Percentiles rank a stretch among this genome's conserved stretches.
phyloP scores from a whole-genome alignment of 2,113 vertebrate genomes.

The Sclerurus mexicanus region DNA sequence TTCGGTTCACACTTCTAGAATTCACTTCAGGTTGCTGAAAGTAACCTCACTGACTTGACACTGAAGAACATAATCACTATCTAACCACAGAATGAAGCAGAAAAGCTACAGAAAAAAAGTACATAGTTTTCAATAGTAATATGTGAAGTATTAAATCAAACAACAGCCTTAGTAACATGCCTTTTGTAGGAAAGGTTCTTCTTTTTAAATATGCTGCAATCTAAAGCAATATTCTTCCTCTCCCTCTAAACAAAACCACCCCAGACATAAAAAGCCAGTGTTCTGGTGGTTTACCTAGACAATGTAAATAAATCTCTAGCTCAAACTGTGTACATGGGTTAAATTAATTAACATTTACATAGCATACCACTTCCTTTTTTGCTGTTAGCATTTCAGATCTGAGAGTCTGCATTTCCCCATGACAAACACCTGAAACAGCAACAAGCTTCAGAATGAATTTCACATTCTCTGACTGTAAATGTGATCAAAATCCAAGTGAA shows the following conservation, averaged over 20 bases:
- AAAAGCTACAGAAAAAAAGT: neutral
- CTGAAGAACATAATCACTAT: neutral
- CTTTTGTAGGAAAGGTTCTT: neutral
- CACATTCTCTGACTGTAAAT: neutral
- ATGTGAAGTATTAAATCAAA: neutral
- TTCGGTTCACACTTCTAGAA: neutral
- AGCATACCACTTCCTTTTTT: neutral
- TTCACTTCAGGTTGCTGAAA: neutral
- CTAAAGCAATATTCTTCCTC: neutral
- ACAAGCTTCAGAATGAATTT: neutral
- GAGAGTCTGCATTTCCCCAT: fast-evolving
- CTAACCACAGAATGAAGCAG: neutral
- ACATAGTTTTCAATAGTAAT: neutral
- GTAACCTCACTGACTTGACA: neutral
- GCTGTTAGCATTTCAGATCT: neutral
- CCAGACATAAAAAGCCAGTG: neutral
- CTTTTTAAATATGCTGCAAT: neutral
- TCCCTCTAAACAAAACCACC: neutral
- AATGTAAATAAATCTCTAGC: neutral
- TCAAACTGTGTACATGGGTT: neutral
- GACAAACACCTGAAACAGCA: neutral
- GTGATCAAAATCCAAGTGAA: neutral
- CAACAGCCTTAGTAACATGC: neutral
- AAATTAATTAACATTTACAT: neutral
- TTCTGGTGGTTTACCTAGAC: neutral